phyloP scores from a whole-genome alignment of 64 coral and sea anemone genomes.

The Stichodactyla helianthus region DNA sequence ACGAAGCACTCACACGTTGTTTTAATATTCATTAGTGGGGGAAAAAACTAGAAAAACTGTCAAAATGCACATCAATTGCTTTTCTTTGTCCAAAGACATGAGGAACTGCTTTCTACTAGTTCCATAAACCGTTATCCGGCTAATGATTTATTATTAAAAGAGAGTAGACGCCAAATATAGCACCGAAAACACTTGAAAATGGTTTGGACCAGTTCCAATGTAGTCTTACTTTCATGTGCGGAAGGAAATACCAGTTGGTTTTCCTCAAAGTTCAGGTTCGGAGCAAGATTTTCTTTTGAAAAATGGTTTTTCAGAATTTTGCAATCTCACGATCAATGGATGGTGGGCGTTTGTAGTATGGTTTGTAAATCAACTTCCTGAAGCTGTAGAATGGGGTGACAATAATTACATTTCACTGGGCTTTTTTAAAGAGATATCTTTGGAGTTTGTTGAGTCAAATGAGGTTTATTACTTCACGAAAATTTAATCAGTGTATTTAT shows the following conservation, averaged over 20 bases:
- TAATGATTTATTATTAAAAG: neutral
- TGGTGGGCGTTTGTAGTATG: neutral
- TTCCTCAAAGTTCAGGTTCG: neutral
- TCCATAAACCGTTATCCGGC: neutral
- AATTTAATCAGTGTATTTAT: neutral
- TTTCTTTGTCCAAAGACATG: neutral
- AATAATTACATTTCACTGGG: neutral
- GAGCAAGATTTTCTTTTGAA: neutral
- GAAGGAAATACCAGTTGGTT: neutral
- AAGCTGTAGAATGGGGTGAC: neutral
- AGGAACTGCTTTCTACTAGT: neutral
- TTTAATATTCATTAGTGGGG: conserved; percentile 12
- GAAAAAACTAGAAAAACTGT: neutral
- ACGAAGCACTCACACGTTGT: neutral
- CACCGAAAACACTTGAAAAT: neutral
- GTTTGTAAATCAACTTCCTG: neutral
- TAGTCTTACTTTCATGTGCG: neutral
- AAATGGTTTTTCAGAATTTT: neutral
- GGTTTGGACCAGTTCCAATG: conserved; percentile 7
- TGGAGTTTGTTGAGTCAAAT: neutral
- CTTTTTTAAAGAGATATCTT: neutral
- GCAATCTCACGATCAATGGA: neutral
- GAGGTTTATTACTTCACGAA: neutral
- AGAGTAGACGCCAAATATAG: neutral
- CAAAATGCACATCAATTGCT: neutral